A percentile compares a stretch with the other conserved stretches of the same genome.
phyloP scores from a whole-genome alignment of 2,888 invertebrate genomes.

The Zygaena filipendulae region DNA sequence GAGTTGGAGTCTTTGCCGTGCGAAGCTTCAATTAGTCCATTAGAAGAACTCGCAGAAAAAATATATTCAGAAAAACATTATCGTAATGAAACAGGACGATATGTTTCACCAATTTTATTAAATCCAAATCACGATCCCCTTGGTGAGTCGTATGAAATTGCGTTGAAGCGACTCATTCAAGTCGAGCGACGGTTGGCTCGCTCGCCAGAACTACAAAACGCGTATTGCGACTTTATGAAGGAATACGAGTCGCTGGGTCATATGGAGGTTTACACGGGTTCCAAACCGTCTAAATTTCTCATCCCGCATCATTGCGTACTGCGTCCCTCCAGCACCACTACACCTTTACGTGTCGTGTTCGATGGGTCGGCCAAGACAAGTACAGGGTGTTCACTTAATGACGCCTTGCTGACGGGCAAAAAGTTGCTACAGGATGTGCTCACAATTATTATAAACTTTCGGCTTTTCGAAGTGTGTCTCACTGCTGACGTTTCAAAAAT shows the following conservation, averaged over 20 bases:
- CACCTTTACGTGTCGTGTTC: slow-evolving; percentile 1
- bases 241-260: slow-evolving; percentile 5
- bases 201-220: slow-evolving; percentile 4
- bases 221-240: slow-evolving; percentile 11
- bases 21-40: no score
- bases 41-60: no score
- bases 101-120: no score
- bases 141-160: no score
- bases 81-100: no score
- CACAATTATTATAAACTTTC: slow-evolving; percentile 6
- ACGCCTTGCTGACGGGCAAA: slow-evolving; percentile 6
- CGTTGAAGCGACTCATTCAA: no score
- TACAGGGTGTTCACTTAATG: slow-evolving; percentile 8
- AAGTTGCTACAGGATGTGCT: slow-evolving; percentile 7
- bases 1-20: no score
- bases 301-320: slow-evolving; percentile 1
- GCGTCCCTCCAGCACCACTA: neutral
- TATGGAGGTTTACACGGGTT: neutral
- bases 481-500: slow-evolving; percentile 8
- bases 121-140: no score
- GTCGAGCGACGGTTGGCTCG: no score
- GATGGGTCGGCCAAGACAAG: slow-evolving; percentile 3
- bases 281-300: neutral
- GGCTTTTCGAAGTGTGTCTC: no score
- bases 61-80: no score